Evolutionary conservation across 2,888 invertebrate species (phyloP).

Genomic region (Caenorhabditis zanzibari): DNA sequence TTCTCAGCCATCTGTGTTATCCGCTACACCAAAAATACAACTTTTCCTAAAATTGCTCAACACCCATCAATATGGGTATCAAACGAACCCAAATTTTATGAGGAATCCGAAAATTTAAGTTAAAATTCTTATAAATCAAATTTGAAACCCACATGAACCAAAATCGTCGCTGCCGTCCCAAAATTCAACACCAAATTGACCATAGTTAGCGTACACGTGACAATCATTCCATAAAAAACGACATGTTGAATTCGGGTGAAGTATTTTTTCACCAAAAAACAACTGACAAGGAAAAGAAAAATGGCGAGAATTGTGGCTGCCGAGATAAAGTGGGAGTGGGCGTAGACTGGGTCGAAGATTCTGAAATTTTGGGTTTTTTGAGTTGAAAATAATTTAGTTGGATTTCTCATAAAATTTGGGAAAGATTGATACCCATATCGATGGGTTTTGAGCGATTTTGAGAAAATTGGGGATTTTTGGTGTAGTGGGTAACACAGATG

Average conservation of each 20-base stretch:
- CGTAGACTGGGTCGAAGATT: slow-evolving; percentile 31
- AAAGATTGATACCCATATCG: slow-evolving; percentile 7
- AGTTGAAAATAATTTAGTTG: not conserved
- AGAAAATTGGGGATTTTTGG: no score
- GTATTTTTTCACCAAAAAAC: not conserved
- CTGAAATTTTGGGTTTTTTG: not conserved
- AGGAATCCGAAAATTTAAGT: not conserved
- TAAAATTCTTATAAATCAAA: not conserved
- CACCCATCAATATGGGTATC: slow-evolving; percentile 4
- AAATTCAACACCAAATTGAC: not conserved
- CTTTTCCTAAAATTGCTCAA: not conserved
- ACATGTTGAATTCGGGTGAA: not conserved
- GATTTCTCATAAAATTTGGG: slow-evolving; percentile 2
- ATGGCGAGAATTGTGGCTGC: slow-evolving; percentile 6
- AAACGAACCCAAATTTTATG: slow-evolving; percentile 10
- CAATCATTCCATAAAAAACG: slow-evolving; percentile 1
- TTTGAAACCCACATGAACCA: slow-evolving; percentile 7
- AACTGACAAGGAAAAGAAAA: slow-evolving; percentile 11
- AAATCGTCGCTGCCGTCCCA: not conserved
- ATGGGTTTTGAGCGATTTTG: not conserved
- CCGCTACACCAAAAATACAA: slow-evolving; percentile 3
- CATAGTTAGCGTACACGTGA: not conserved
- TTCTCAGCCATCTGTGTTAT: not conserved
- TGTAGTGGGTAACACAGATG: no score
- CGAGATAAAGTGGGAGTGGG: slow-evolving; percentile 26